phyloP scores from a whole-genome alignment of 2,888 invertebrate genomes.

The Pristionchus japonicus region DNA sequence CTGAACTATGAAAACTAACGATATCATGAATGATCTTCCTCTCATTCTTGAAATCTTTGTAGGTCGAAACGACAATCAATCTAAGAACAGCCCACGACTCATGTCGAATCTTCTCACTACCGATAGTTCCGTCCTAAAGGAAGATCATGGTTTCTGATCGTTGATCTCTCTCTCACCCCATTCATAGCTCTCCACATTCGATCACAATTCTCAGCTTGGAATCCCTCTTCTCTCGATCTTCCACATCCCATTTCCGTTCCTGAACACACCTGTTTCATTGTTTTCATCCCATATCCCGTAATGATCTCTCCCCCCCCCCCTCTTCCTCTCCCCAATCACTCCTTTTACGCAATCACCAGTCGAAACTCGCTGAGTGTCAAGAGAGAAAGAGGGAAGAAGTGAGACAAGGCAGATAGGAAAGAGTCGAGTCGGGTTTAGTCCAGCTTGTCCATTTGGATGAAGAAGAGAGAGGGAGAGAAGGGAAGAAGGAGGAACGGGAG shows the following conservation, averaged over 20 bases:
- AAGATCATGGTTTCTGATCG: not conserved
- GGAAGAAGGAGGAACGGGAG: conserved; percentile 7
- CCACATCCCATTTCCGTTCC: conserved; percentile 26
- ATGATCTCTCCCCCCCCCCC: too few relatives aligned
- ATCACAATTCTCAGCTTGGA: conserved; percentile 29
- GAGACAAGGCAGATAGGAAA: conserved; percentile 28
- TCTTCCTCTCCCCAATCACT: not conserved
- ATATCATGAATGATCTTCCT: conserved; percentile 43
- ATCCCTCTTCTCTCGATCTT: conserved; percentile 15
- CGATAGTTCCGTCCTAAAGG: not conserved
- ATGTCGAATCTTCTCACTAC: conserved; percentile 17
- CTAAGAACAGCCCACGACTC: conserved; percentile 53
- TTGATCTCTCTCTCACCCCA: not conserved
- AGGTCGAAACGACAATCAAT: conserved; percentile 55
- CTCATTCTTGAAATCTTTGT: conserved; percentile 55
- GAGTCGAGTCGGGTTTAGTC: conserved; percentile 28
- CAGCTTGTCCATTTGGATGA: conserved; percentile 17
- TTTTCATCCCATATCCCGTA: not conserved
- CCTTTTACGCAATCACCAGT: conserved; percentile 30
- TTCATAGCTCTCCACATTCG: conserved; percentile 43
- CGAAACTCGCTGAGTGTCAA: conserved; percentile 41
- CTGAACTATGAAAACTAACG: not conserved
- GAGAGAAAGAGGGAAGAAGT: conserved; percentile 36
- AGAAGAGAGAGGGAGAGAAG: not conserved
- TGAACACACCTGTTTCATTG: not conserved